These are phyloP conservation scores for Thalassophryne amazonica DNA, from an alignment of 2,797 vertebrate species.

Conservation along the genomic window DNA sequence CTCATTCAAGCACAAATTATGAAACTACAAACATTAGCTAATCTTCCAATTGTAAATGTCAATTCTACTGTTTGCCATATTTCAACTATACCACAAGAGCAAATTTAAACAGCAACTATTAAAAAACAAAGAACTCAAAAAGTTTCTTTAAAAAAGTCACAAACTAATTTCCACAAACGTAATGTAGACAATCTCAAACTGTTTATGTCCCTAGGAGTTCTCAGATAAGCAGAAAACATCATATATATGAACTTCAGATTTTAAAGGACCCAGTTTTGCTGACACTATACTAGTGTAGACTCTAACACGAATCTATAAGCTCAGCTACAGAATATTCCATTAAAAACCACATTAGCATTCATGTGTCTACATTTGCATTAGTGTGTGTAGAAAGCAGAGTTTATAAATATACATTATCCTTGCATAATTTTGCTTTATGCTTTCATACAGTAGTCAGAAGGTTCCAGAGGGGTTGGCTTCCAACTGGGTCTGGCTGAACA, in stretches of 20 bases:
- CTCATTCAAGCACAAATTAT: too few species aligned
- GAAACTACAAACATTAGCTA: too few species aligned
- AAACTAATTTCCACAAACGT: too few species aligned
- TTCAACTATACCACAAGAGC: too few species aligned
- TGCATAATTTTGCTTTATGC: conserved; percentile 33
- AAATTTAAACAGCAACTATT: too few species aligned
- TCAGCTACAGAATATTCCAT: conserved; percentile 24
- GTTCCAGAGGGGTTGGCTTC: conserved; percentile 11
- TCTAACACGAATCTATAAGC: conserved; percentile 33
- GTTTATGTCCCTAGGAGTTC: neutral
- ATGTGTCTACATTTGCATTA: conserved; percentile 32
- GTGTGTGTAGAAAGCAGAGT: conserved; percentile 25
- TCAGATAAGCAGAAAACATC: conserved; percentile 9
- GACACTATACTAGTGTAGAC: conserved; percentile 28
- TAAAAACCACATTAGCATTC: conserved; percentile 44
- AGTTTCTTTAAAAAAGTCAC: too few species aligned
- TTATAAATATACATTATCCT: conserved; percentile 62
- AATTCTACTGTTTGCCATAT: too few species aligned
- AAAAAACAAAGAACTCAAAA: too few species aligned
- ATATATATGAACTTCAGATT: neutral
- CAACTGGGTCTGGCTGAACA: neutral
- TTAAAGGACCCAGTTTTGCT: conserved; percentile 32
- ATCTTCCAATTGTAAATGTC: too few species aligned
- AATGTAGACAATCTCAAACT: too few species aligned
- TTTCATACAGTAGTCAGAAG: conserved; percentile 20